These are phyloP conservation scores for Piaya cayana DNA, from an alignment of 2,113 vertebrate genomes.

Conservation along the genomic window DNA sequence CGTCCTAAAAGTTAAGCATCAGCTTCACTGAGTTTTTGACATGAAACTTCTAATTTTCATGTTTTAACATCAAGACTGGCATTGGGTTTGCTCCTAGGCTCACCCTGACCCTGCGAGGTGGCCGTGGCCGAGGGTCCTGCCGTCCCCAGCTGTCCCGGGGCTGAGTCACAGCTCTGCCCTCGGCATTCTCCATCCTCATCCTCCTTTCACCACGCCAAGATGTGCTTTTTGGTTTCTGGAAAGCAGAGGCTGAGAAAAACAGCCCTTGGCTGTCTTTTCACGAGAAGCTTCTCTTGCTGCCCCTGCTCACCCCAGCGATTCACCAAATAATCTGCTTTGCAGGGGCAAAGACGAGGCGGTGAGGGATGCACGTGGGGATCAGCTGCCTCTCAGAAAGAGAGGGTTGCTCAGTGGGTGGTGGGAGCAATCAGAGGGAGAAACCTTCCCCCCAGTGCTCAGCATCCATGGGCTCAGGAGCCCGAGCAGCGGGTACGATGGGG, in stretches of 20 bases:
- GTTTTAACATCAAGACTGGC: not conserved
- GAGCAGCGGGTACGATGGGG: fast-evolving
- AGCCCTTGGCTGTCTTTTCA: fast-evolving
- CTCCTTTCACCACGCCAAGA: not conserved
- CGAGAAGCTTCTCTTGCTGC: not conserved
- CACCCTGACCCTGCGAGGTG: fast-evolving
- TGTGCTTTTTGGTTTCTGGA: not conserved
- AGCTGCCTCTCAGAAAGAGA: not conserved
- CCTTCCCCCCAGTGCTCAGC: not conserved
- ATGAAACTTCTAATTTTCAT: not conserved
- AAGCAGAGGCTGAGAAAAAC: not conserved
- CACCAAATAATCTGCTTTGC: not conserved
- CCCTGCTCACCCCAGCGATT: not conserved
- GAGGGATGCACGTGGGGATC: fast-evolving
- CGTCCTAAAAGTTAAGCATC: not conserved
- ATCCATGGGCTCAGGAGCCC: not conserved
- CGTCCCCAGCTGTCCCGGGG: not conserved
- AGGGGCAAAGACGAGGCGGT: fast-evolving
- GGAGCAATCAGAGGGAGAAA: fast-evolving
- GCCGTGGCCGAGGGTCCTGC: fast-evolving
- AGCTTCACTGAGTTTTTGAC: not conserved
- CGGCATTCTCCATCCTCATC: fast-evolving
- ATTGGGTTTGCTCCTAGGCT: not conserved
- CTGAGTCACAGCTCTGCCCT: not conserved
- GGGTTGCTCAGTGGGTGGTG: not conserved